Evolutionary conservation across 2,113 vertebrate species (phyloP), one percentile per base, ranked within the genome.

Genomic region (human (Homo sapiens)): DNA sequence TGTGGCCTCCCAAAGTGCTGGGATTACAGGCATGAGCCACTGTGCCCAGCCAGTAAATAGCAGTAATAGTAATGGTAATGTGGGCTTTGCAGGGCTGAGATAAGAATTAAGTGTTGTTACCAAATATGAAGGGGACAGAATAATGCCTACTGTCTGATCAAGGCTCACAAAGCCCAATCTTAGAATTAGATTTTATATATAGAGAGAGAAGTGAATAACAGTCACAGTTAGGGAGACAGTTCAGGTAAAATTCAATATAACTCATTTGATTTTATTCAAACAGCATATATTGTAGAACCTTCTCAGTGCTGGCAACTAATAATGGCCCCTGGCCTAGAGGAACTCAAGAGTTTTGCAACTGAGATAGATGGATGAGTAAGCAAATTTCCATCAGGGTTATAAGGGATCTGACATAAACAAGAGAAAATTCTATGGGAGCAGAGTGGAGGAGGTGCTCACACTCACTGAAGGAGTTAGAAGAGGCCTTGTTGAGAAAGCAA

Each of bases 301-400:
- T 52, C 11, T 91, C 81, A 82, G 61, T 50, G 23, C 59, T 87
- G 76, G 27, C 12, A 73, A 59, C 82, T 82, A 64, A 43, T 30
- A 78, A 76, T 93, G 86, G 12, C 79, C 59, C 40, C 50, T 89
- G 68, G 48, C 73, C 59, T 97, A 89, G 61, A 96, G 55, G 48
- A 93, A 85, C 78, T 89, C 32, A 55, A 55, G 38, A 73, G 43
- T 96, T 94, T 96, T 93, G 94, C 59, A 89, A 86, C 72, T 68
- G 92, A 97, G 73, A 73, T 43, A 85, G 52, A 70, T 68, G 78
- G 72, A 59, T 50, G 68, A 97, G 73, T 86, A 93, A 94, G 93
- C 95, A 94, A 91, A 50, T 92, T 94, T 86, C 43, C n/a, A 43
- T 82, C 22, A 76, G 20, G 20, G 18, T 84, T 90, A 20, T 38